Conservation (phyloP, 2,888 invertebrate genomes). For the Tyria jacobaeae region DNA sequence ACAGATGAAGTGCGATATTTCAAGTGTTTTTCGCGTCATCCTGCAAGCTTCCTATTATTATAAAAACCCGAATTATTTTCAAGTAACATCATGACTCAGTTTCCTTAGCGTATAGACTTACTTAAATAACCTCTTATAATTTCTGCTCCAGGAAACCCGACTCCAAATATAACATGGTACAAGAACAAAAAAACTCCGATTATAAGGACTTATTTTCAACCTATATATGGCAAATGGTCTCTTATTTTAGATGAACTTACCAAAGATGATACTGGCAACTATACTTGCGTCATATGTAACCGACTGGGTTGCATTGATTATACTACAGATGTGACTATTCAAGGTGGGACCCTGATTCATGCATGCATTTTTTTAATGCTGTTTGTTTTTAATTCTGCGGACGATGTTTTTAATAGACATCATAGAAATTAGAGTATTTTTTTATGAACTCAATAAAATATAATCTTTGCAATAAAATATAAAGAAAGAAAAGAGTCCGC, state of each 20-base stretch:
- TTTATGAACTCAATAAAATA: no score
- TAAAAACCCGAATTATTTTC: slow-evolving; percentile 28
- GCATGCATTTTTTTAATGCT: no score
- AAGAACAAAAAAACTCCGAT: slow-evolving; percentile 90
- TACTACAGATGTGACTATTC: slow-evolving; percentile 89
- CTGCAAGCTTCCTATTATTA: not conserved
- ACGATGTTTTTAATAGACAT: no score
- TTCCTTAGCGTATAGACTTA: not conserved
- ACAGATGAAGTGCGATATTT: no score
- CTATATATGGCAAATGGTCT: slow-evolving; percentile 90
- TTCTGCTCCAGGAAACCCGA: slow-evolving; percentile 88
- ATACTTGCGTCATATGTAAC: slow-evolving; percentile 96
- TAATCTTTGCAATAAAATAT: no score
- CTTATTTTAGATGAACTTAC: slow-evolving; percentile 93
- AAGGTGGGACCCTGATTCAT: slow-evolving; percentile 87
- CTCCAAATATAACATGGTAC: slow-evolving; percentile 95
- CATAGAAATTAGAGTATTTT: no score
- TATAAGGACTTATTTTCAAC: slow-evolving; percentile 88
- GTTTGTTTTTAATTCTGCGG: no score
- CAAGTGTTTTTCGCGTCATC: no score
- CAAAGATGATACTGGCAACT: slow-evolving; percentile 94
- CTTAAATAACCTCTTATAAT: slow-evolving; percentile 16
- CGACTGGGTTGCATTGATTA: slow-evolving; percentile 91
- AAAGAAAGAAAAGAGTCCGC: no score
- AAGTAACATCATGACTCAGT: slow-evolving; percentile 8